Percentiles rank a stretch among this genome's conserved stretches.
phyloP scores from a whole-genome alignment of 2,113 vertebrate species.

The Ibidorhyncha struthersii region DNA sequence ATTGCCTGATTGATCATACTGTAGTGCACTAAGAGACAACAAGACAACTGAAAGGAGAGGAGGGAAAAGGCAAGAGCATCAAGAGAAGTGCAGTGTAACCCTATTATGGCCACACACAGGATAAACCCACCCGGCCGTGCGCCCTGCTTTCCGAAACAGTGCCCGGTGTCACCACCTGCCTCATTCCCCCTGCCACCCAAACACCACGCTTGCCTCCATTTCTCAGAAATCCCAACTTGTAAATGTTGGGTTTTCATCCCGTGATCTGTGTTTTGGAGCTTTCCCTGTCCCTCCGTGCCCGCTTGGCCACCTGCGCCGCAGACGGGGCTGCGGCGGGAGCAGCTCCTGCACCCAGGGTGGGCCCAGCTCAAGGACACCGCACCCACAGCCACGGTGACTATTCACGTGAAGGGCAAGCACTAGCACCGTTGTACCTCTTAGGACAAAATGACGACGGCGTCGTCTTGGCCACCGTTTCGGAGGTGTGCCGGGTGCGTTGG shows the following conservation, averaged over 20 bases:
- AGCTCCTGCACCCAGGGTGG: not conserved
- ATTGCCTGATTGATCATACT: not conserved
- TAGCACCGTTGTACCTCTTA: rapidly evolving
- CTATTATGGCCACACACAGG: not conserved
- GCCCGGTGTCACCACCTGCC: not conserved
- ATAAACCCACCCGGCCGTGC: not conserved
- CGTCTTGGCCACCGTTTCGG: rapidly evolving
- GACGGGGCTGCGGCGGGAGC: not conserved
- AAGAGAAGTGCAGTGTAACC: not conserved
- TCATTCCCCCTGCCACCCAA: too few species aligned
- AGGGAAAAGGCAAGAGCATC: not conserved
- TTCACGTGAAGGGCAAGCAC: rapidly evolving
- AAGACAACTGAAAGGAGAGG: not conserved
- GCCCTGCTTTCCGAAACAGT: not conserved
- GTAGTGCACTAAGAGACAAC: not conserved
- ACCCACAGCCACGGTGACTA: rapidly evolving
- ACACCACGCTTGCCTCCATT: not conserved
- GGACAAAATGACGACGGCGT: not conserved
- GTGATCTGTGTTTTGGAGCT: rapidly evolving
- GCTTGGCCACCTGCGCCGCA: not conserved
- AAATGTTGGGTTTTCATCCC: not conserved
- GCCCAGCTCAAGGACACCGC: not conserved
- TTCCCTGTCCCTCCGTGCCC: not conserved
- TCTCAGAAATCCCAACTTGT: not conserved
- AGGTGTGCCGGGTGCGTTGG: not conserved